Percentiles rank a stretch among this genome's conserved stretches.
These are phyloP conservation scores for Phrynocephalus guinanensis DNA, from an alignment of 2,797 vertebrate genomes.

Conservation along the genomic window DNA sequence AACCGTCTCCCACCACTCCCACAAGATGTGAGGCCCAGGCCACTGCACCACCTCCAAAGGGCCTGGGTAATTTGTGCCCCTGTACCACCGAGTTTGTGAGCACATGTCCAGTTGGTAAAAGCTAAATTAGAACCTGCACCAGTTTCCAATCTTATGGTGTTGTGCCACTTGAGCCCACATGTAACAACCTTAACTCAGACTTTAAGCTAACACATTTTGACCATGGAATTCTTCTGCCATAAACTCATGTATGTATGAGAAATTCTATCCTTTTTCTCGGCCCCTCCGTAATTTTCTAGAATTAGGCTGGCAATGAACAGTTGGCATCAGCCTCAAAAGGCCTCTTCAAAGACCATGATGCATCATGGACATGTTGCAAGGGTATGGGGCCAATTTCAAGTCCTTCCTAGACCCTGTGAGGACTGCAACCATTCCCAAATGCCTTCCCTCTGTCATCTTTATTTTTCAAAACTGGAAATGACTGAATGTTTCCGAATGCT, in stretches of 20 bases:
- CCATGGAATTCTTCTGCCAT: neutral
- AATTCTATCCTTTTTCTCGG: conserved; percentile 19
- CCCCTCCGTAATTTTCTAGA: neutral
- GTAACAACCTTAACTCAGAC: neutral
- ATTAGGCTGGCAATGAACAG: conserved; percentile 43
- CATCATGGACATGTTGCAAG: neutral
- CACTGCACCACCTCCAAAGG: no score
- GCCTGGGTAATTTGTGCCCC: no score
- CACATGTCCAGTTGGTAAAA: neutral
- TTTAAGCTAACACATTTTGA: neutral
- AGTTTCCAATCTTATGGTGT: neutral
- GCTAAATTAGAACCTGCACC: neutral
- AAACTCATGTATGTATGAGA: neutral
- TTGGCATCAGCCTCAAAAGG: neutral
- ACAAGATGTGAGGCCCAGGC: no score
- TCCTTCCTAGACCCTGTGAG: no score
- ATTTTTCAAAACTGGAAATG: no score
- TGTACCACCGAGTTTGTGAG: no score
- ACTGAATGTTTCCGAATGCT: no score
- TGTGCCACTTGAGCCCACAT: neutral
- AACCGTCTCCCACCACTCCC: no score
- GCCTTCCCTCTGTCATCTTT: no score
- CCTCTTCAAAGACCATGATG: conserved; percentile 36
- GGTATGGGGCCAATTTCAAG: no score
- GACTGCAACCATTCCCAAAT: no score